phyloP scores from a whole-genome alignment of 2,113 vertebrate genomes.

The Scalopus aquaticus region DNA sequence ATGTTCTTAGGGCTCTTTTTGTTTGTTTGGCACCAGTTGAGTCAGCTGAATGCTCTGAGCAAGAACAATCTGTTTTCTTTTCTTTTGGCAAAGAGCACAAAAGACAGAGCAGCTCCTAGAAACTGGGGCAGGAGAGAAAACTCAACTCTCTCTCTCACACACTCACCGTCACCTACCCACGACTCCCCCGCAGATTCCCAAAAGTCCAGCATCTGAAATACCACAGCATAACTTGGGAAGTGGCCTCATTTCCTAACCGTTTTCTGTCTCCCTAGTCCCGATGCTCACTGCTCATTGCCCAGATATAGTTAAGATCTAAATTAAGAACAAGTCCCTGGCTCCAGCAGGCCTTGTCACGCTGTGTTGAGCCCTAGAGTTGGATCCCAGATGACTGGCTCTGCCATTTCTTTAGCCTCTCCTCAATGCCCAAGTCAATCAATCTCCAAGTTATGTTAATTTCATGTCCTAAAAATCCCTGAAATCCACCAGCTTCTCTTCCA shows the following conservation, averaged over 20 bases:
- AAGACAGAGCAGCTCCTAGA: slow-evolving; percentile 78
- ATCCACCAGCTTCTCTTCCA: background rate
- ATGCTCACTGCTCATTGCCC: slow-evolving; percentile 11
- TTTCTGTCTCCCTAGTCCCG: background rate
- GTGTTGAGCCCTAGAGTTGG: background rate
- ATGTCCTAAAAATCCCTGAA: background rate
- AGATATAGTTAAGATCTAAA: slow-evolving; percentile 63
- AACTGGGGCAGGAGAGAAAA: slow-evolving; percentile 79
- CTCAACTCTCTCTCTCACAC: background rate
- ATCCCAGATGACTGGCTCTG: background rate
- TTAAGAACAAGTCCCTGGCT: slow-evolving; percentile 45
- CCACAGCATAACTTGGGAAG: slow-evolving; percentile 21
- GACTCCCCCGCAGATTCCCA: background rate
- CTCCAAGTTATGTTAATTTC: background rate
- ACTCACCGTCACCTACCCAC: background rate
- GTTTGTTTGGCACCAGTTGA: slow-evolving; percentile 73
- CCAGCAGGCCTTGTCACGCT: background rate
- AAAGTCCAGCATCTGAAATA: slow-evolving; percentile 54
- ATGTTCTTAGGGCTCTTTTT: slow-evolving; percentile 64
- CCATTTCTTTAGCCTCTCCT: background rate
- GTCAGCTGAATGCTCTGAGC: slow-evolving; percentile 78
- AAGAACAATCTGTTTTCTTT: slow-evolving; percentile 82
- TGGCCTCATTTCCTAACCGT: slow-evolving; percentile 52
- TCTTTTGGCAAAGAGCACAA: slow-evolving; percentile 81
- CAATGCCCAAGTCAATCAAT: background rate